These are phyloP conservation scores for Protosalanx chinensis DNA, from an alignment of 2,797 vertebrate genomes.

Conservation along the genomic window DNA sequence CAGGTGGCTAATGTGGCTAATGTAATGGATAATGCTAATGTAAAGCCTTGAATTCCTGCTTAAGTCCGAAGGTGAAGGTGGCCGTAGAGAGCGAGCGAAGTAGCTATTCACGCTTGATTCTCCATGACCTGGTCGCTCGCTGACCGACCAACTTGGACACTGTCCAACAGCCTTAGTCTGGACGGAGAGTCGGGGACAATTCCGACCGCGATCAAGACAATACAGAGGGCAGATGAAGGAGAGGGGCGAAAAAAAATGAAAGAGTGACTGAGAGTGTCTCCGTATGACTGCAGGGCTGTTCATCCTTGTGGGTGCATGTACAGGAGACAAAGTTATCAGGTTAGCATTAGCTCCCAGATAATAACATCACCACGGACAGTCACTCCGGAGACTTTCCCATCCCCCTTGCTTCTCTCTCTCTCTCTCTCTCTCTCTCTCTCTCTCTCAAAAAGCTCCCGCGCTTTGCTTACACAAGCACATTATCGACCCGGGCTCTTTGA, in stretches of 20 bases:
- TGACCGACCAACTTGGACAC: too few relatives aligned
- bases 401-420: conserved; percentile 41
- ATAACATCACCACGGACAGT: conserved; percentile 62
- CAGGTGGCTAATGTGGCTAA: background rate
- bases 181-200: background rate
- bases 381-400: conserved; percentile 42
- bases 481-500: conserved; percentile 40
- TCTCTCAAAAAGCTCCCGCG: conserved; percentile 1
- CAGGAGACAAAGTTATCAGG: conserved; percentile 41
- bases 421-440: conserved; percentile 24
- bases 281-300: background rate
- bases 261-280: background rate
- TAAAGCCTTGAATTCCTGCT: background rate
- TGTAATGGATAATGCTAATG: too few relatives aligned
- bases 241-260: background rate
- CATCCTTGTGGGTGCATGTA: conserved; percentile 7
- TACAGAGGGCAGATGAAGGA: too few relatives aligned
- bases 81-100: background rate
- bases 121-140: background rate
- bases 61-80: background rate
- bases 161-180: too few relatives aligned
- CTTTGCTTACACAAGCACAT: conserved; percentile 62
- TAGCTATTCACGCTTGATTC: background rate
- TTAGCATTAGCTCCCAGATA: conserved; percentile 37
- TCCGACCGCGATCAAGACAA: background rate